These are phyloP conservation scores for Pseudorectes ferrugineus DNA, from an alignment of 2,113 vertebrate species.

Conservation along the genomic window DNA sequence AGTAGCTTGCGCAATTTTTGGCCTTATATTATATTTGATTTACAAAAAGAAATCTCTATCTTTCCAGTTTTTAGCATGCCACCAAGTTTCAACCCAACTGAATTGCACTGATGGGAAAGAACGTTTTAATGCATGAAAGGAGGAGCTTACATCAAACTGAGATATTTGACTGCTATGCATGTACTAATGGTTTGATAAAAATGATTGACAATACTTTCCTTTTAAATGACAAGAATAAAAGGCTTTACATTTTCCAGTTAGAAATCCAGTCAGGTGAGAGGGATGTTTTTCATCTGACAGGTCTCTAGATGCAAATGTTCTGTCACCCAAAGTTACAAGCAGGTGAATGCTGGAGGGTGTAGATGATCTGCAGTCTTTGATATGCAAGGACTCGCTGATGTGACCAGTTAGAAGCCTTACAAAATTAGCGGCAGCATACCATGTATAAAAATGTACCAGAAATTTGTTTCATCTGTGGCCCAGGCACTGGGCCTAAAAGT, in stretches of 20 bases:
- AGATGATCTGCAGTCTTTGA: background rate
- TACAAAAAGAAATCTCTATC: background rate
- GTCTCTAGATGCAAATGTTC: background rate
- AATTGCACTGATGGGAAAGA: background rate
- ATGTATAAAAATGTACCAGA: background rate
- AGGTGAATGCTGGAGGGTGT: background rate
- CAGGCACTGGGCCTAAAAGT: background rate
- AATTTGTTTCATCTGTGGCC: background rate
- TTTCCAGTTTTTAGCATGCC: background rate
- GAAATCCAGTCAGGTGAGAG: background rate
- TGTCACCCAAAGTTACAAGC: background rate
- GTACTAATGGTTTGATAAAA: background rate
- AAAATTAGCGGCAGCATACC: background rate
- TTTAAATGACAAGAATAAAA: background rate
- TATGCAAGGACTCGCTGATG: background rate
- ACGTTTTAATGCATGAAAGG: background rate
- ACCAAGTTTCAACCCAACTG: background rate
- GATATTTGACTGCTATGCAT: background rate
- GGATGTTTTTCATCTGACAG: background rate
- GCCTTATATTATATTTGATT: background rate
- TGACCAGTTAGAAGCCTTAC: background rate
- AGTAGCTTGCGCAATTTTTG: background rate
- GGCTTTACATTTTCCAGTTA: background rate
- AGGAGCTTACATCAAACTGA: background rate
- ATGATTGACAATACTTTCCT: background rate